Evolutionary conservation across 1,140 invertebrate species (phyloP).

Genomic region (Heliconius congener): DNA sequence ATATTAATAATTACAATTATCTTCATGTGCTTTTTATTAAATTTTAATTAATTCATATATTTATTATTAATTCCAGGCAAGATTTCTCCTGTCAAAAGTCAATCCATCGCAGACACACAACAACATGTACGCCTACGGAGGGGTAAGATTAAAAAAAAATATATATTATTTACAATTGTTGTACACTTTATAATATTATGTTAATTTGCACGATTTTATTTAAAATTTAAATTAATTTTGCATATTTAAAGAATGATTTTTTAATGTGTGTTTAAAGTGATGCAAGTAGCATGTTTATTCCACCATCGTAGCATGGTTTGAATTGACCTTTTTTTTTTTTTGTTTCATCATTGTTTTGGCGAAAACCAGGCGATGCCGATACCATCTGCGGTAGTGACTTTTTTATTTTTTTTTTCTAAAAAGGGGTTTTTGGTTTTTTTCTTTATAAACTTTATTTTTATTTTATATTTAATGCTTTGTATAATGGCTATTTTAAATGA

Average conservation of each 20-base stretch:
- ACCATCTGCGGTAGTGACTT: conserved; percentile 79
- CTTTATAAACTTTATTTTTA: conserved; percentile 42
- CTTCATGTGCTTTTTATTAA: not conserved
- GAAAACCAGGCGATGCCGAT: conserved; percentile 81
- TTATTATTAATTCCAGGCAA: conserved; percentile 85
- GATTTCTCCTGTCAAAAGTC: conserved; percentile 99
- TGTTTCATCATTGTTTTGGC: conserved; percentile 77
- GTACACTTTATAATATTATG: conserved; percentile 2
- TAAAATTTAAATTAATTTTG: conserved; percentile 3
- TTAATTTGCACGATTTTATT: conserved; percentile 26
- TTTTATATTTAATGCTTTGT: conserved; percentile 15
- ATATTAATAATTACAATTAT: not conserved
- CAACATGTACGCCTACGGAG: conserved; percentile 97
- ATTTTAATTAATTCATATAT: not conserved
- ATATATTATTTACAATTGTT: conserved; percentile 17
- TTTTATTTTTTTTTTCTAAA: conserved; percentile 59
- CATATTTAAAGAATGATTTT: conserved; percentile 5
- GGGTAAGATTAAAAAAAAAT: conserved; percentile 84
- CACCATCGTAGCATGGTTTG: conserved; percentile 67
- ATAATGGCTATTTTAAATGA: conserved; percentile 14
- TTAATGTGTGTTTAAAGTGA: conserved; percentile 16
- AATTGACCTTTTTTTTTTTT: conserved; percentile 75
- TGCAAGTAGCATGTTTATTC: conserved; percentile 42
- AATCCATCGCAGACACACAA: conserved; percentile 99
- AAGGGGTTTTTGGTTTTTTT: conserved; percentile 30